Base-by-base conservation (phyloP, 2,113 vertebrate genomes). In the Macheiramphus alcinus region DNA sequence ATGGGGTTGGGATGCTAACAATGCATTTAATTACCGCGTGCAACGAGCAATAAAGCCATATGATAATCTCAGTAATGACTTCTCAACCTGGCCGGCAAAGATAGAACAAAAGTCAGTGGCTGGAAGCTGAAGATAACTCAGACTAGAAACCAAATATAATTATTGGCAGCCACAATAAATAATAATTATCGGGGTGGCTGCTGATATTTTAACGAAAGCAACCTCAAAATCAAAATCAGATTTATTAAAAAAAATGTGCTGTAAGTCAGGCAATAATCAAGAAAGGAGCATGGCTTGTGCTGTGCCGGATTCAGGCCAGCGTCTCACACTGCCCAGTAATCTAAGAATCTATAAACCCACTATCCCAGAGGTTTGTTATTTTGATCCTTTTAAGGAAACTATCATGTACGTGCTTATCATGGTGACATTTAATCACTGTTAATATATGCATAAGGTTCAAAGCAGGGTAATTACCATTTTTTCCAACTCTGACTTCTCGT, bases 391-490 rank as follows among this genome's bases (percentile, higher is more conserved):
- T 97, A 95, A 88, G 92, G 80, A 78, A 94, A 70, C 71, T 80
- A 42, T 93, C 95, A 94, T 80, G 72, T 63, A 52, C 73, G 27
- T 90, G 70, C 66, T 96, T 96, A 95, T 93, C 87, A 4, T 36
- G 67, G 67, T 80, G 85, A 86, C 88, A 83, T 91, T 95, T 87
- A 91, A 97, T 74, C 80, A n/a, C 59, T 83, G 43, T 68, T 96
- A 96, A 94, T 96, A 86, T 23, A 96, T 66, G 79, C 70, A 36
- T 48, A 83, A 73, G 62, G 82, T 94, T 97, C 90, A 96, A 95
- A 96, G 93, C 73, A 87, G 84, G 43, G 66, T 61, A 96, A 96
- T 97, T 94, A 82, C 86, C 86, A 66, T 96, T 96, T 96, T 96
- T 96, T 95, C 90, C 87, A 88, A 4, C 81, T 94, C 73, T 22